Conservation (phyloP, 2,797 vertebrate genomes). For the Pangasius djambal region DNA sequence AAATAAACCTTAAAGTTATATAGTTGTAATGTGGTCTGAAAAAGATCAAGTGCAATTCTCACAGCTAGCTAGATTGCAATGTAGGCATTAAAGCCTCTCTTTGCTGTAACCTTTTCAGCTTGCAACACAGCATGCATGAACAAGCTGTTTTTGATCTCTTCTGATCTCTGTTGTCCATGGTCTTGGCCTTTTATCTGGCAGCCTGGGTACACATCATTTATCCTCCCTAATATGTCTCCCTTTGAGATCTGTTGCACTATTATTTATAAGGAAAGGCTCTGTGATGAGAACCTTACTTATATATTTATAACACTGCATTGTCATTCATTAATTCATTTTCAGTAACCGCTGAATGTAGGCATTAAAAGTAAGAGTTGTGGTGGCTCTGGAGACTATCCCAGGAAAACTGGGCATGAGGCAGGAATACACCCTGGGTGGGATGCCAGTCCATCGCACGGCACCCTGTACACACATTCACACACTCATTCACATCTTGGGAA, state of each 20-base stretch:
- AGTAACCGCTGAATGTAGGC: background rate
- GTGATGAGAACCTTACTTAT: constrained; percentile 1
- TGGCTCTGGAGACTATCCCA: background rate
- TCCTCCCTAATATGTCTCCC: background rate
- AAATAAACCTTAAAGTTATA: background rate
- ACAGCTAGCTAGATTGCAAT: background rate
- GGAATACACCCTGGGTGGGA: background rate
- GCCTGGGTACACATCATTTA: constrained; percentile 19
- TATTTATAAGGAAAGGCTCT: background rate
- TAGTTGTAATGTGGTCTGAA: background rate
- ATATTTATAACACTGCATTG: background rate
- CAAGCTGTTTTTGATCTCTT: constrained; percentile 41
- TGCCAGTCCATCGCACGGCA: background rate
- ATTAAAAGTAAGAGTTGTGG: background rate
- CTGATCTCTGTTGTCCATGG: constrained; percentile 1
- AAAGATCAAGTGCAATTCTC: background rate
- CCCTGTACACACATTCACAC: background rate
- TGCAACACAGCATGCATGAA: constrained; percentile 25
- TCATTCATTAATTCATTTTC: constrained; percentile 3
- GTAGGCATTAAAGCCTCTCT: background rate
- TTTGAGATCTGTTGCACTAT: constrained; percentile 1
- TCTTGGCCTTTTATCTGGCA: constrained; percentile 27
- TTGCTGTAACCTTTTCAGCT: background rate
- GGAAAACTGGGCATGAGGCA: background rate
- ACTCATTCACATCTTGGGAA: background rate